These are phyloP conservation scores for Centropyge bicolor DNA, from an alignment of 2,797 vertebrate species.

Conservation along the genomic window DNA sequence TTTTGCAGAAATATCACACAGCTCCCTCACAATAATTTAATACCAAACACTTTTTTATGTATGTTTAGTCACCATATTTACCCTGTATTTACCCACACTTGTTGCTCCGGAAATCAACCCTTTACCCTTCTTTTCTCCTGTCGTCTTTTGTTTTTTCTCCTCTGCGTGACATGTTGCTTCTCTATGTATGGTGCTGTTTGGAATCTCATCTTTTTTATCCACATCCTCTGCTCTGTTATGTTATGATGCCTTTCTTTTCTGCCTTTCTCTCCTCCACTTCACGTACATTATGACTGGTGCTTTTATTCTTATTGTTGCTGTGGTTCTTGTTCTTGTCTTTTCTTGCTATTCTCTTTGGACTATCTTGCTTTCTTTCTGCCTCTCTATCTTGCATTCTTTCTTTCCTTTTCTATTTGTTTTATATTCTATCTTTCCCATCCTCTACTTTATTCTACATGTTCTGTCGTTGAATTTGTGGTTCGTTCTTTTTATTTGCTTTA, in stretches of 20 bases:
- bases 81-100: constrained; percentile 59
- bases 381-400: constrained; percentile 49
- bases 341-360: constrained; percentile 47
- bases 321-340: constrained; percentile 61
- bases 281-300: constrained; percentile 60
- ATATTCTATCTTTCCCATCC: constrained; percentile 68
- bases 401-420: constrained; percentile 50
- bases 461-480: constrained; percentile 90
- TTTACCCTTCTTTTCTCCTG: constrained; percentile 85
- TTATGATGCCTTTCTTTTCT: constrained; percentile 65
- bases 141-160: constrained; percentile 81
- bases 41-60: constrained; percentile 32
- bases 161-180: constrained; percentile 85
- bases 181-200: constrained; percentile 77
- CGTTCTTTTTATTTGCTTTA: constrained; percentile 92
- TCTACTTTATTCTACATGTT: constrained; percentile 75
- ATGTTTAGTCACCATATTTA: constrained; percentile 53
- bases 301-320: constrained; percentile 68
- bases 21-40: not conserved
- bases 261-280: constrained; percentile 51
- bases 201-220: constrained; percentile 71
- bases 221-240: constrained; percentile 66
- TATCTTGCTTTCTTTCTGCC: constrained; percentile 51
- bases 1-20: constrained; percentile 7
- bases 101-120: constrained; percentile 83